A percentile compares a stretch with the other conserved stretches of the same genome.
These are phyloP conservation scores for Galaxias olidus DNA, from an alignment of 2,797 vertebrate species.

Conservation along the genomic window DNA sequence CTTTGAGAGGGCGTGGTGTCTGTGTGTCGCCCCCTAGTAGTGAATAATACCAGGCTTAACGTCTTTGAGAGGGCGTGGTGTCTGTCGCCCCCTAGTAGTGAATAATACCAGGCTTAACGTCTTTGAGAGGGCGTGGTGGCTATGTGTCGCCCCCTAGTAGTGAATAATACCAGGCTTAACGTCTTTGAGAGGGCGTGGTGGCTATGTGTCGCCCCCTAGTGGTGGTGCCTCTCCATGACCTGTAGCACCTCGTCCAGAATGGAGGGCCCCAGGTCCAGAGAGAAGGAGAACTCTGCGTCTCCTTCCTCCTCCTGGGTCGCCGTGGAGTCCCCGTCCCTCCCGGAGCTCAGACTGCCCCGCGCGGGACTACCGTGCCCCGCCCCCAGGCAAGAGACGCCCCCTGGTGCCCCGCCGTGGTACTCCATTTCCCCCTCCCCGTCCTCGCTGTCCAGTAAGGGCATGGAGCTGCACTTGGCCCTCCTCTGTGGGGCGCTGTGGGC, in stretches of 20 bases:
- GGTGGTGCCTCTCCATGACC: constrained; percentile 84
- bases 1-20: too few species aligned
- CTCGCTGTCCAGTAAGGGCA: constrained; percentile 66
- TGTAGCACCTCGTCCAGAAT: constrained; percentile 92
- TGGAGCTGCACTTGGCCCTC: constrained; percentile 74
- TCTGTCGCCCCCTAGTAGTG: constrained; percentile 46
- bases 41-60: too few species aligned
- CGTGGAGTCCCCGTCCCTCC: constrained; percentile 56
- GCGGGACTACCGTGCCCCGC: constrained; percentile 30
- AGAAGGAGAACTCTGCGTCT: constrained; percentile 82
- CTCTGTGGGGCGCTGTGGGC: constrained; percentile 46
- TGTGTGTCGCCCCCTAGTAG: too few species aligned
- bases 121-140: too few species aligned
- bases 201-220: constrained; percentile 32
- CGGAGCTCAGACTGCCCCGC: constrained; percentile 59
- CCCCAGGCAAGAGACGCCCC: constrained; percentile 18
- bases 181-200: too few species aligned
- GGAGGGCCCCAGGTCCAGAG: constrained; percentile 90
- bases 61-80: too few species aligned
- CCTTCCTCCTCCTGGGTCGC: constrained; percentile 55
- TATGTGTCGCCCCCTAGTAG: too few species aligned
- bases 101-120: too few species aligned
- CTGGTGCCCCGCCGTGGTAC: constrained; percentile 22
- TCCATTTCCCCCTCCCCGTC: constrained; percentile 54
- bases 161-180: too few species aligned